Base-by-base conservation (phyloP, 2,888 invertebrate species). In the Coelopa pilipes region DNA sequence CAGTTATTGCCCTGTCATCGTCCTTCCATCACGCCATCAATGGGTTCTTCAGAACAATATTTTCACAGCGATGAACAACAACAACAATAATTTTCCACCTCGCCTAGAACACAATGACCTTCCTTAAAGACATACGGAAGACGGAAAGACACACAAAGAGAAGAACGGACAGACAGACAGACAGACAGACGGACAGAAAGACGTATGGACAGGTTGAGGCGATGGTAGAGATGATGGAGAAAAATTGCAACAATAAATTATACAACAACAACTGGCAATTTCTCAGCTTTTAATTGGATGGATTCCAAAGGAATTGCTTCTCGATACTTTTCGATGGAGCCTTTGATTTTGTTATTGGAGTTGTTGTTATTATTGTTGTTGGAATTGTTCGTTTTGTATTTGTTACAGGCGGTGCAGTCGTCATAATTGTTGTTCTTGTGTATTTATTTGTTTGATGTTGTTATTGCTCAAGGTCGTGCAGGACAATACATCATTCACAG, bases 381-480 rank as follows among this genome's bases (percentile, higher is more conserved):
- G 19, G 17, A 19, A 19, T 55, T 55, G 55, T 55, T n/a, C 17
- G 10, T 55, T 55, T 19, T 24, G 57, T 34, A 4, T 4, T 34
- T 34, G 7, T 34, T 34, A 34, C 7, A 34, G 2, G 4, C 34
- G 34, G 2, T 34, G 34, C 7, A 34, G 34, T 34, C 34, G 34
- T 34, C 34, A 34, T 34, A 34, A 34, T 34, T 34, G n/a, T 53
- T 53, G 53, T 53, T 53, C 10, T 53, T 13, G 53, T 53, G 3
- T n/a, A 53, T 53, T 53, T 53, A 34, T 7, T 2, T 34, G 34
- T 34, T 34, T 34, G 34, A 2, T 34, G 34, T 59, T 59, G 57
- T 59, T 9, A 62, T 62, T 34, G 62, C 62, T 62, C 62, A 62
- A 62, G 62, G 62, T 62, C 62, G 34, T 62, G 62, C 34, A 34